Evolutionary conservation across 2,797 vertebrate genomes (phyloP).

Genomic region (Meda fulgida): DNA sequence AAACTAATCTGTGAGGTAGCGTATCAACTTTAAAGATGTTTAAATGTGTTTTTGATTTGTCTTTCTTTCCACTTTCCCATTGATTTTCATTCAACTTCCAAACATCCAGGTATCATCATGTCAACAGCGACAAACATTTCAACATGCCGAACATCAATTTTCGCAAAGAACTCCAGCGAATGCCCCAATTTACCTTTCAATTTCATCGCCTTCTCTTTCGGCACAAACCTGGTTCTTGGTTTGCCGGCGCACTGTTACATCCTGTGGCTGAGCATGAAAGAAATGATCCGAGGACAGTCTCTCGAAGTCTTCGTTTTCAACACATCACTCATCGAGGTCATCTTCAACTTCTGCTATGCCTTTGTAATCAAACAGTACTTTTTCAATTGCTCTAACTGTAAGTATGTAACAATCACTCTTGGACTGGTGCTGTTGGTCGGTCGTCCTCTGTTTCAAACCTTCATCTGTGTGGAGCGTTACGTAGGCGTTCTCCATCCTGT

Average conservation of each 20-base stretch:
- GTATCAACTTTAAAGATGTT: neutral
- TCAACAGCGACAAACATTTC: neutral
- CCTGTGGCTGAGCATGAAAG: conserved; percentile 8
- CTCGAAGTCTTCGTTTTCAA: conserved; percentile 22
- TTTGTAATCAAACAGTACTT: conserved; percentile 5
- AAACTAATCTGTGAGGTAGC: neutral
- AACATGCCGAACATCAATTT: neutral
- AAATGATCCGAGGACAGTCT: conserved; percentile 17
- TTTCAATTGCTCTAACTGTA: neutral
- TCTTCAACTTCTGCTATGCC: neutral
- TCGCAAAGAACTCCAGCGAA: neutral
- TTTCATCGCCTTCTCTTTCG: neutral
- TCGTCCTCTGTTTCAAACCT: conserved; percentile 31
- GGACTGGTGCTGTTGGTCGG: neutral
- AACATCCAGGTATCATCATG: neutral
- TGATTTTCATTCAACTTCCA: neutral
- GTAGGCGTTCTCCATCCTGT: conserved; percentile 9
- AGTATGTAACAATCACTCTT: neutral
- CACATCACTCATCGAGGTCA: neutral
- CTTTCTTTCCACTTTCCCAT: neutral
- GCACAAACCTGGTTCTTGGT: conserved; percentile 6
- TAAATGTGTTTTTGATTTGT: neutral
- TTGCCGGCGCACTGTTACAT: neutral
- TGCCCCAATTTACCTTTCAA: neutral
- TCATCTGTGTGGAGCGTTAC: conserved; percentile 19